These are phyloP conservation scores for Dromius quadrimaculatus DNA, from an alignment of 2,888 invertebrate genomes.

Conservation along the genomic window DNA sequence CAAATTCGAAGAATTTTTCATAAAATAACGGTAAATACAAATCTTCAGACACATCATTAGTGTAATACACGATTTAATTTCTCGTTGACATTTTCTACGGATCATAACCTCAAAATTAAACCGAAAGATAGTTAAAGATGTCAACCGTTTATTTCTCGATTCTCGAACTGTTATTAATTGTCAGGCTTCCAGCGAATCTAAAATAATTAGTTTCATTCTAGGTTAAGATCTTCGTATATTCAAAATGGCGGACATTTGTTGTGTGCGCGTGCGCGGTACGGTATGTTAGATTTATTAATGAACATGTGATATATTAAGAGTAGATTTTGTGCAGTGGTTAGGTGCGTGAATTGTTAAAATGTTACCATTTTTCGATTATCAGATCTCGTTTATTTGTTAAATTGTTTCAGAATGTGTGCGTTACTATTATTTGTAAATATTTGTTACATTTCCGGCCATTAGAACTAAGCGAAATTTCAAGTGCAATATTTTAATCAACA, in stretches of 20 bases:
- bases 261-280: slow-evolving; percentile 24
- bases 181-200: slow-evolving; percentile 50
- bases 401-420: slow-evolving; percentile 22
- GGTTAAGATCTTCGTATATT: slow-evolving; percentile 34
- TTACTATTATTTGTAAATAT: slow-evolving; percentile 28
- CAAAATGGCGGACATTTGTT: slow-evolving; percentile 41
- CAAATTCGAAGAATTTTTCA: slow-evolving; percentile 44
- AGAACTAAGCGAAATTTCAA: background rate
- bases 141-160: slow-evolving; percentile 23
- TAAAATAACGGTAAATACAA: slow-evolving; percentile 59
- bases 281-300: slow-evolving; percentile 41
- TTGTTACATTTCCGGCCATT: slow-evolving; percentile 27
- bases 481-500: slow-evolving; percentile 6
- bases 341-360: slow-evolving; percentile 18
- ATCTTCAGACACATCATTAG: slow-evolving; percentile 65
- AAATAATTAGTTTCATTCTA: slow-evolving; percentile 40
- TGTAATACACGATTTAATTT: slow-evolving; percentile 55
- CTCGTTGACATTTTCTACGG: slow-evolving; percentile 35
- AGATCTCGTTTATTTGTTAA: slow-evolving; percentile 42
- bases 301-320: slow-evolving; percentile 48
- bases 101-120: slow-evolving; percentile 4
- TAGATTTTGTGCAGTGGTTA: slow-evolving; percentile 21
- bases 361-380: slow-evolving; percentile 45
- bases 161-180: slow-evolving; percentile 43
- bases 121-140: background rate